A percentile compares a stretch with the other conserved stretches of the same genome.
phyloP scores from a whole-genome alignment of 1,140 invertebrate species.

The Musca domestica region DNA sequence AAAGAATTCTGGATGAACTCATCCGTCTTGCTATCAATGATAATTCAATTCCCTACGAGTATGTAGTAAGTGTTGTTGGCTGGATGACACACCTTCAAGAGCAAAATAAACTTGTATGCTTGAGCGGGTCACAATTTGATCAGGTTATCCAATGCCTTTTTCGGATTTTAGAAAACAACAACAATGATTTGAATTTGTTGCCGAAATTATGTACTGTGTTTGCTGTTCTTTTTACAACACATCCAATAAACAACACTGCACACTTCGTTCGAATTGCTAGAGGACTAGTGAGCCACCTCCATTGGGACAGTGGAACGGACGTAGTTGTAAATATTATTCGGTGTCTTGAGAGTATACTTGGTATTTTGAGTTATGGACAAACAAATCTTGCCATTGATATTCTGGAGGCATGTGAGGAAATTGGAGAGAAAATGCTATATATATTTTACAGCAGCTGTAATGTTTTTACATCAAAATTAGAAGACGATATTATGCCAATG shows the following conservation, averaged over 20 bases:
- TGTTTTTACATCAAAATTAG: not conserved
- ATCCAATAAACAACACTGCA: not conserved
- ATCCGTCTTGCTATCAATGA: not conserved
- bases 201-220: not conserved
- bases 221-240: not conserved
- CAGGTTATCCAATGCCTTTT: not conserved
- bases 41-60: not conserved
- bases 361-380: not conserved
- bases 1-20: not conserved
- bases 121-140: not conserved
- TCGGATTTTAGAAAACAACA: too few species aligned
- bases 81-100: not conserved
- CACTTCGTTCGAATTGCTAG: not conserved
- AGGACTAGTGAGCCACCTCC: not conserved
- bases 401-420: not conserved
- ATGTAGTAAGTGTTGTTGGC: not conserved
- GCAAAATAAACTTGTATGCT: not conserved
- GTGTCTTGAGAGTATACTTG: not conserved
- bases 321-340: not conserved
- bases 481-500: constrained; percentile 10
- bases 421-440: not conserved
- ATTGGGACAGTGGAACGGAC: not conserved
- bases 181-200: not conserved
- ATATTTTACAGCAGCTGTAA: not conserved
- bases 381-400: not conserved